These are phyloP conservation scores for Caracal caracal DNA, from an alignment of 2,113 vertebrate genomes.

Conservation along the genomic window DNA sequence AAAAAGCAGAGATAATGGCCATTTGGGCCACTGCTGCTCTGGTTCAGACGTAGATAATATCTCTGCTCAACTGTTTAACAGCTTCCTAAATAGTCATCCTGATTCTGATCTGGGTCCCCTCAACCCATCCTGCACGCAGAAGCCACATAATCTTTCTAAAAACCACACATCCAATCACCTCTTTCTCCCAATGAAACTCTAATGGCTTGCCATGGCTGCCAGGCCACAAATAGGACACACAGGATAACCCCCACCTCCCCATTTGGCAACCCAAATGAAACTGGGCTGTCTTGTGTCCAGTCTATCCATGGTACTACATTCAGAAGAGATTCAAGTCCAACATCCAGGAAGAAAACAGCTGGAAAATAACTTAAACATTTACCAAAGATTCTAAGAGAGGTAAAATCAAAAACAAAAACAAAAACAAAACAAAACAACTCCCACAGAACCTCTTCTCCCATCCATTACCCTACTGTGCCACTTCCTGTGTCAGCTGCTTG, in stretches of 20 bases:
- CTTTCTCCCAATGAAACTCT: neutral
- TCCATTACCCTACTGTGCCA: accelerated
- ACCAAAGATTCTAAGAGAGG: neutral
- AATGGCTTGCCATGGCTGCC: neutral
- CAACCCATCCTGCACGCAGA: neutral
- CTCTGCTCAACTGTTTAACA: neutral
- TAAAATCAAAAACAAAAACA: neutral
- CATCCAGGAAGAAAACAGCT: neutral
- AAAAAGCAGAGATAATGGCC: neutral
- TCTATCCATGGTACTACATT: neutral
- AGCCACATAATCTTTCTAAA: neutral
- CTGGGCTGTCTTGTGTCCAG: neutral
- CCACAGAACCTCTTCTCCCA: neutral
- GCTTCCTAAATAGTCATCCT: neutral
- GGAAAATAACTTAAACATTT: neutral
- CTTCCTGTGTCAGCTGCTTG: too few species aligned
- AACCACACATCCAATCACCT: neutral
- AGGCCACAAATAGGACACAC: neutral
- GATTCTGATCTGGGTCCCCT: neutral
- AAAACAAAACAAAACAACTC: neutral
- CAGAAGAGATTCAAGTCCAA: neutral
- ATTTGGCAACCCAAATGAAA: neutral
- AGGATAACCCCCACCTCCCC: neutral
- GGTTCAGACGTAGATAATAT: neutral
- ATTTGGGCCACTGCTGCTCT: neutral